Percentiles rank a stretch among this genome's conserved stretches.
phyloP scores from a whole-genome alignment of 2,113 vertebrate species.

The Cacatua alba region DNA sequence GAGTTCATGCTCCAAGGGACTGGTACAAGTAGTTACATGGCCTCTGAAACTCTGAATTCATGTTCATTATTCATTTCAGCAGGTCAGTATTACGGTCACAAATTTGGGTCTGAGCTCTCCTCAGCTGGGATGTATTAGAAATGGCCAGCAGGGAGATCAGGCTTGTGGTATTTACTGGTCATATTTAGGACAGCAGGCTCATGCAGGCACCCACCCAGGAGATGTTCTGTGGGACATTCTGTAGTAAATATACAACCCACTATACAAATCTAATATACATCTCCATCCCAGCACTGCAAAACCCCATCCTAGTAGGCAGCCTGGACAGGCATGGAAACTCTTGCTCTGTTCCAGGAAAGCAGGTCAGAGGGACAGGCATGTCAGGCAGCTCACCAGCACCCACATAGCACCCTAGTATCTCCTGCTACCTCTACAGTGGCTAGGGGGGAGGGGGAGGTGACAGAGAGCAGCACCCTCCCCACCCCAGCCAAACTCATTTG shows the following conservation, averaged over 20 bases:
- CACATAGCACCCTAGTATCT: fast-evolving
- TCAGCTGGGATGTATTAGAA: background rate
- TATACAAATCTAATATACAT: background rate
- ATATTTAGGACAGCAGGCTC: background rate
- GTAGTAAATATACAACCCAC: background rate
- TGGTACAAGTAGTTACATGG: fast-evolving
- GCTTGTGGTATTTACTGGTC: background rate
- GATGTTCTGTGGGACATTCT: background rate
- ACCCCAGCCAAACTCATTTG: background rate
- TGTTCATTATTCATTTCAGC: background rate
- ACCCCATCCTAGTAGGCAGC: background rate
- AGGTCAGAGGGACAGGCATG: background rate
- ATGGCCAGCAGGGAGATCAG: background rate
- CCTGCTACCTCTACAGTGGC: background rate
- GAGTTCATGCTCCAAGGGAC: fast-evolving
- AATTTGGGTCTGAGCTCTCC: background rate
- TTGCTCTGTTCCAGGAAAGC: background rate
- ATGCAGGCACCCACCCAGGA: background rate
- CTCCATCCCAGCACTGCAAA: background rate
- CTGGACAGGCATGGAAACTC: background rate
- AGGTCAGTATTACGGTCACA: background rate
- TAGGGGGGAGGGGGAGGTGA: background rate
- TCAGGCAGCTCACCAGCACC: background rate
- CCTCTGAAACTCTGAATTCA: background rate
- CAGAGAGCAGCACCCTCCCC: background rate